A percentile compares a stretch with the other conserved stretches of the same genome.
These are phyloP conservation scores for Tapirus terrestris DNA, from an alignment of 2,113 vertebrate genomes.

Conservation along the genomic window DNA sequence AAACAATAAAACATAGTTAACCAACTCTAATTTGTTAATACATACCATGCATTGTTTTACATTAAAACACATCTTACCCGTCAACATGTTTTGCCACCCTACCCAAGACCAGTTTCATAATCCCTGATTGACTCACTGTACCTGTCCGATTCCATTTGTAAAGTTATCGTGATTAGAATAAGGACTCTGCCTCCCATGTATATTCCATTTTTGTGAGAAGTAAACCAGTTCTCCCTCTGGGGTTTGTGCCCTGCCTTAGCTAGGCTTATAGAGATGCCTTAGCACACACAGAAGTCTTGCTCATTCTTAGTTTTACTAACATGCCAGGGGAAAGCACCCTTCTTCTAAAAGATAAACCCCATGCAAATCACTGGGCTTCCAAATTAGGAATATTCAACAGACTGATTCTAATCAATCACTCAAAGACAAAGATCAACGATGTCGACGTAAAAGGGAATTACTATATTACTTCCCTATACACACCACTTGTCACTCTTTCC, in stretches of 20 bases:
- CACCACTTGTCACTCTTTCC: neutral
- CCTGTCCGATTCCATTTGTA: neutral
- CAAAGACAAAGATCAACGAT: neutral
- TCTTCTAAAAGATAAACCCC: neutral
- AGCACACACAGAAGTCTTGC: neutral
- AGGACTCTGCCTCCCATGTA: neutral
- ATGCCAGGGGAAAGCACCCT: neutral
- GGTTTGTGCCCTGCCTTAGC: neutral
- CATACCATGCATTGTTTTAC: neutral
- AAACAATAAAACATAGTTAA: conserved; percentile 74
- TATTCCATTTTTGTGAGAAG: neutral
- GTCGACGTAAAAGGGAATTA: neutral
- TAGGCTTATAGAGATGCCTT: neutral
- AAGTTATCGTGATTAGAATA: neutral
- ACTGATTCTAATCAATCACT: neutral
- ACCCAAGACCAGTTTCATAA: neutral
- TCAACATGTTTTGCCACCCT: neutral
- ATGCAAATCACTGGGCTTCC: neutral
- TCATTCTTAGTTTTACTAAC: neutral
- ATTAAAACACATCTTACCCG: conserved; percentile 55
- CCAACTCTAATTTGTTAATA: neutral
- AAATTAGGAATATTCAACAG: neutral
- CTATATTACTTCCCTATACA: neutral
- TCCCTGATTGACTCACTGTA: neutral
- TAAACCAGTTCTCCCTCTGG: neutral